Conservation (phyloP, 2,888 invertebrate species). For the Priocnemis perturbator region DNA sequence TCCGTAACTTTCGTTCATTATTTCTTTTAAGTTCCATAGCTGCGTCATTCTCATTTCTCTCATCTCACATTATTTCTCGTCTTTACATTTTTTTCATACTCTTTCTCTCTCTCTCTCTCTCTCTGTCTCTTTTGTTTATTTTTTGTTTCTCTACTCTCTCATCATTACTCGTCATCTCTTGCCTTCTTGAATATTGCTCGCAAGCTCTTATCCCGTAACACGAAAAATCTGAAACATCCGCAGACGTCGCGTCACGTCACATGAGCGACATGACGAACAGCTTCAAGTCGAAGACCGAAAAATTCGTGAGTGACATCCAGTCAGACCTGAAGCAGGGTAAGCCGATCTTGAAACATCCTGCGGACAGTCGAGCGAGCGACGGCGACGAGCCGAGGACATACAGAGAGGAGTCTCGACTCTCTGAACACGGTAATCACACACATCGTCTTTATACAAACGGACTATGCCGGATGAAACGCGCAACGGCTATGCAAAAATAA, state of each 20-base stretch:
- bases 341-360: constrained; percentile 75
- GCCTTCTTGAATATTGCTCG: constrained; percentile 32
- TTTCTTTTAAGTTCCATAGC: constrained; percentile 7
- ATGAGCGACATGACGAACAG: constrained; percentile 82
- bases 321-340: constrained; percentile 78
- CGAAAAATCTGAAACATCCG: constrained; percentile 59
- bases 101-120: constrained; percentile 18
- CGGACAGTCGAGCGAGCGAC: constrained; percentile 55
- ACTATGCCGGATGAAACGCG: not conserved
- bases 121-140: constrained; percentile 14
- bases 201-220: constrained; percentile 47
- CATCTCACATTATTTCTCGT: constrained; percentile 1
- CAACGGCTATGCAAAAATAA: not conserved
- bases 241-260: constrained; percentile 79
- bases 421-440: constrained; percentile 81
- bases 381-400: constrained; percentile 81
- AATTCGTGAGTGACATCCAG: constrained; percentile 82
- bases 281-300: constrained; percentile 83
- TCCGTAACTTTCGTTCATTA: not conserved
- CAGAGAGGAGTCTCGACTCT: constrained; percentile 82
- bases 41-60: constrained; percentile 14
- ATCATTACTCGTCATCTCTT: constrained; percentile 26
- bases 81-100: constrained; percentile 18
- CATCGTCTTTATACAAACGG: not conserved
- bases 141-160: constrained; percentile 15